phyloP scores from a whole-genome alignment of 2,888 invertebrate species.

The Eledone cirrhosa region DNA sequence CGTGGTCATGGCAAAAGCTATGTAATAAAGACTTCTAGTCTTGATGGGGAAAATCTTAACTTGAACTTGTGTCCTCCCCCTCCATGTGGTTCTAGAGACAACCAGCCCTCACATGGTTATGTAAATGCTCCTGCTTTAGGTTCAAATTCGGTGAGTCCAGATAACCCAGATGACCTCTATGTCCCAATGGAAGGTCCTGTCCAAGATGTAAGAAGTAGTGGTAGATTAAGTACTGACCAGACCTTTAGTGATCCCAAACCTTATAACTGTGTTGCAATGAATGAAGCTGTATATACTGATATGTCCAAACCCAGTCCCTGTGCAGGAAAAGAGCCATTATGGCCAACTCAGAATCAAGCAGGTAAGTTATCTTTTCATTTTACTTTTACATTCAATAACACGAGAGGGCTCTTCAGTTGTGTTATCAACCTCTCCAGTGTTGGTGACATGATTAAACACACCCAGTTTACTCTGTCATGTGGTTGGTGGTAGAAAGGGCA shows the following conservation, averaged over 20 bases:
- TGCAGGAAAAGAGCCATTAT: neutral
- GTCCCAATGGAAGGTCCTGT: slow-evolving; percentile 42
- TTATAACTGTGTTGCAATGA: slow-evolving; percentile 35
- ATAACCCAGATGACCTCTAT: slow-evolving; percentile 41
- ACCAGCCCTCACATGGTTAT: slow-evolving; percentile 41
- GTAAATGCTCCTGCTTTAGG: slow-evolving; percentile 46
- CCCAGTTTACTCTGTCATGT: too few relatives aligned
- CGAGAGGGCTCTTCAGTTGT: too few relatives aligned
- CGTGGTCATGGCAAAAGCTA: slow-evolving; percentile 35
- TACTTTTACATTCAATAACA: neutral
- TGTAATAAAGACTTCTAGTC: neutral
- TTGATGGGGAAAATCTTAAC: slow-evolving; percentile 33
- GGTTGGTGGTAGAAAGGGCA: too few relatives aligned
- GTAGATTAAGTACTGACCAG: slow-evolving; percentile 32
- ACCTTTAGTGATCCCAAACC: slow-evolving; percentile 35
- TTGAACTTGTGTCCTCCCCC: slow-evolving; percentile 44
- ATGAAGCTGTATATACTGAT: slow-evolving; percentile 44
- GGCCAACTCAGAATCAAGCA: slow-evolving; percentile 17
- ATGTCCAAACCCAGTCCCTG: slow-evolving; percentile 36
- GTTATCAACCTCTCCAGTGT: too few relatives aligned
- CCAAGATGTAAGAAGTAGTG: neutral
- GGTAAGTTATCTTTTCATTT: slow-evolving; percentile 1
- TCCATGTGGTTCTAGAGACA: slow-evolving; percentile 36
- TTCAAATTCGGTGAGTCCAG: slow-evolving; percentile 30
- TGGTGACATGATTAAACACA: too few relatives aligned